Evolutionary conservation across 2,113 vertebrate genomes (phyloP).

Genomic region (Thomomys bottae): DNA sequence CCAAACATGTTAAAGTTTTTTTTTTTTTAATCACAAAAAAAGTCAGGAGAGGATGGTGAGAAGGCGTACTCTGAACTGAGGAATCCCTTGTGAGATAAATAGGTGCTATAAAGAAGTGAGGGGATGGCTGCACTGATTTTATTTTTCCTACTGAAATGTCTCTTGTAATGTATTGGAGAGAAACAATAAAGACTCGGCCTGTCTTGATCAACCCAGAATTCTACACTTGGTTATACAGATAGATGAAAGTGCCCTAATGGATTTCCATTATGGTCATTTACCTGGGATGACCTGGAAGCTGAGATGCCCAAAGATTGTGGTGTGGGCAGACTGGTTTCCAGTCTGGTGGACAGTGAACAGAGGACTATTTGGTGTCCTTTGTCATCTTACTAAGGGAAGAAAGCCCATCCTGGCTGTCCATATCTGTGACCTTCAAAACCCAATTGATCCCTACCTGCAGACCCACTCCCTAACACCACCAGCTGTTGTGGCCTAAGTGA

Average conservation of each 20-base stretch:
- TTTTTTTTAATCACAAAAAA: no score
- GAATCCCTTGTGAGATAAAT: conserved; percentile 23
- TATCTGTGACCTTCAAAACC: not conserved
- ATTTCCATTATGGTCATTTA: no score
- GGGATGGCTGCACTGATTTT: not conserved
- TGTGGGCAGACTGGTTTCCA: not conserved
- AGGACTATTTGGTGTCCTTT: not conserved
- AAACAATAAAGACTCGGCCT: not conserved
- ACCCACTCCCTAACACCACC: no score
- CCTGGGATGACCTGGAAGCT: not conserved
- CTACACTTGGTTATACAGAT: not conserved
- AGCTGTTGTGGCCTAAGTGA: no score
- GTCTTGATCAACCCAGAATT: not conserved
- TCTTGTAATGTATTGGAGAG: not conserved
- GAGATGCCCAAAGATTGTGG: no score
- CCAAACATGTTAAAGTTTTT: not conserved
- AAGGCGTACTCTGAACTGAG: not conserved
- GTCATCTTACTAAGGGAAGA: not conserved
- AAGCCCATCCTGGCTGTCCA: no score
- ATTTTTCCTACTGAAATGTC: not conserved
- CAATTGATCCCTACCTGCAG: not conserved
- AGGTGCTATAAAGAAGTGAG: not conserved
- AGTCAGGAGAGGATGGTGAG: not conserved
- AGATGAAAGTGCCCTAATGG: not conserved
- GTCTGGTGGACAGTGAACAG: no score